Evolutionary conservation across 2,888 invertebrate genomes (phyloP), one percentile per base, ranked within the genome.

Genomic region (Rhaphigaster nebulosa): DNA sequence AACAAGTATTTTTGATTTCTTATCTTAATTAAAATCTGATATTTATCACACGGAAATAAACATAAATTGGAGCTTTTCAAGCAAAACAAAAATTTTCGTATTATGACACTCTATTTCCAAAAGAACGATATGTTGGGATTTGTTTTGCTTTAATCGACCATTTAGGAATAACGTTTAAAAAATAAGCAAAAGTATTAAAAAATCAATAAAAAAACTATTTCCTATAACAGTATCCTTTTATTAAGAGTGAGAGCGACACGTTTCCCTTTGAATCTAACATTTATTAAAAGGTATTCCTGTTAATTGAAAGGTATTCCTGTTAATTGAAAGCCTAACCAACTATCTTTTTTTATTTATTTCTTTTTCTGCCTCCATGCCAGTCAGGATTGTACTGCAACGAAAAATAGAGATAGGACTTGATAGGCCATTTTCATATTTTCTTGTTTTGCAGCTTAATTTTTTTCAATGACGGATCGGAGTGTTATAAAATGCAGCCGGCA

Each of bases 401-500:
- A 45, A 45, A 84, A 45, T 84, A 84, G n/a, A 84, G 84, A n/a
- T 84, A n/a, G 45, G n/a, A 26, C 45, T 84, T 84, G 50, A n/a
- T 84, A 45, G n/a, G 45, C 5, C 84, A n/a, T 45, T 84, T 84
- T 50, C 84, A 26, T n/a, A 84, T 10, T 84, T 84, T 84, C 45
- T 50, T 50, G n/a, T 84, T 84, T 84, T 45, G 26, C 45, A 4
- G 45, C 45, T 26, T 84, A 50, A 84, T n/a, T 84, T 45, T 84
- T 84, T 84, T 84, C 84, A 45, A n/a, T 76, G 89, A 89, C 76
- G 45, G 89, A 89, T 89, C 50, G 29, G 45, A 45, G 76, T 70
- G 76, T 65, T 89, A 50, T 41, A 38, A 89, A 29, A 76, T 89
- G 89, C 89, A 76, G 76, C 89, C 70, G 89, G 29, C 89, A 89